Evolutionary conservation across 2,888 invertebrate species (phyloP).

Genomic region (Schizaphis graminum): DNA sequence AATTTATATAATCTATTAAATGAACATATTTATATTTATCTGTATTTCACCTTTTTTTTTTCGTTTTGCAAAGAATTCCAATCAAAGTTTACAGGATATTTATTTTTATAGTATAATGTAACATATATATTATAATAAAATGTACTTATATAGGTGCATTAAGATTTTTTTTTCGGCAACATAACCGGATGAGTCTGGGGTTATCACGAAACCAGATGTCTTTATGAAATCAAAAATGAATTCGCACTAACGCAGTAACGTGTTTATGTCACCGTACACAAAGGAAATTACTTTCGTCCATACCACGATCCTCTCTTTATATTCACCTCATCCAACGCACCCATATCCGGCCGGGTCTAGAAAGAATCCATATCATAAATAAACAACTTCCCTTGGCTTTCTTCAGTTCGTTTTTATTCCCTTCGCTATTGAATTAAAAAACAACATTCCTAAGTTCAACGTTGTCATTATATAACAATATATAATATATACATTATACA

Average conservation of each 20-base stretch:
- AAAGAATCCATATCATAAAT: slow-evolving; percentile 35
- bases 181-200: background rate
- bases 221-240: slow-evolving; percentile 49
- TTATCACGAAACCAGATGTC: background rate
- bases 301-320: background rate
- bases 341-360: slow-evolving; percentile 29
- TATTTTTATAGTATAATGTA: background rate
- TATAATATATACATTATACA: background rate
- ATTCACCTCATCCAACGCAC: background rate
- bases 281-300: slow-evolving; percentile 61
- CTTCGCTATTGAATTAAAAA: slow-evolving; percentile 46
- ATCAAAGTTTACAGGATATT: background rate
- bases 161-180: background rate
- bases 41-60: background rate
- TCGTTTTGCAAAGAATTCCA: background rate
- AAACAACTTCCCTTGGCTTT: slow-evolving; percentile 45
- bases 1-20: background rate
- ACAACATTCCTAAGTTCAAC: slow-evolving; percentile 19
- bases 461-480: background rate
- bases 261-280: background rate
- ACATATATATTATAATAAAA: background rate
- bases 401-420: slow-evolving; percentile 21
- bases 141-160: background rate
- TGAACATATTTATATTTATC: background rate
- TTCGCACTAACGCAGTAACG: slow-evolving; percentile 14